Base-by-base conservation (phyloP, 2,888 invertebrate species). In the Perizoma affinitatum region DNA sequence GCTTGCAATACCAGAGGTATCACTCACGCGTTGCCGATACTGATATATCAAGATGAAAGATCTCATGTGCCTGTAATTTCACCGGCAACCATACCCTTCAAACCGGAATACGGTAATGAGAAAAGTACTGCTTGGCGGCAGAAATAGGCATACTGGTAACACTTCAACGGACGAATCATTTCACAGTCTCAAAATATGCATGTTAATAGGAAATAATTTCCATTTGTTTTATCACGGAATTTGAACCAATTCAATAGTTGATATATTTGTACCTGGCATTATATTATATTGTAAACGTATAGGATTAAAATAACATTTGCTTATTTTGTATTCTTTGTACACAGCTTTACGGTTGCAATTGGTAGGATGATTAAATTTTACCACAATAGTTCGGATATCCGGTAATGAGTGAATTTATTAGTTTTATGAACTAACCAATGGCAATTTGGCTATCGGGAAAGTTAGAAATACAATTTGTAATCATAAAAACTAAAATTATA, bases 371-470 rank as follows among this genome's bases (percentile, higher is more conserved):
- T 22, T 5, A 22, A 55, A 36, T n/a, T 36, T 40, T 11, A 34
- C 41, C 11, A 45, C 42, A 48, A 11, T 35, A 43, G 46, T 46
- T 51, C 40, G 45, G 44, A 9, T 47, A 43, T 42, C 57, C 34
- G 43, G 46, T 55, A 55, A 55, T 55, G 22, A 53, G 43, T 35
- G 44, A 53, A 61, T 61, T 61, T 57, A 61, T 61, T 56, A 41
- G 53, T 57, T 57, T 57, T 45, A 49, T 54, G 45, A 57, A 53
- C 56, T 53, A 57, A 44, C 52, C 48, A 49, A 54, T 40, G 44
- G 36, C 33, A 9, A 22, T 49, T 56, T 5, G 45, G 45, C 7
- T 53, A 57, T 49, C 48, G 49, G 44, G n/a, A 11, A 7, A 51
- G 49, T 10, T 44, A 45, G 22, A 33, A 8, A 38, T n/a, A 53